These are phyloP conservation scores for Probaryconus sp. DNA, from an alignment of 1,140 invertebrate species.

Conservation along the genomic window DNA sequence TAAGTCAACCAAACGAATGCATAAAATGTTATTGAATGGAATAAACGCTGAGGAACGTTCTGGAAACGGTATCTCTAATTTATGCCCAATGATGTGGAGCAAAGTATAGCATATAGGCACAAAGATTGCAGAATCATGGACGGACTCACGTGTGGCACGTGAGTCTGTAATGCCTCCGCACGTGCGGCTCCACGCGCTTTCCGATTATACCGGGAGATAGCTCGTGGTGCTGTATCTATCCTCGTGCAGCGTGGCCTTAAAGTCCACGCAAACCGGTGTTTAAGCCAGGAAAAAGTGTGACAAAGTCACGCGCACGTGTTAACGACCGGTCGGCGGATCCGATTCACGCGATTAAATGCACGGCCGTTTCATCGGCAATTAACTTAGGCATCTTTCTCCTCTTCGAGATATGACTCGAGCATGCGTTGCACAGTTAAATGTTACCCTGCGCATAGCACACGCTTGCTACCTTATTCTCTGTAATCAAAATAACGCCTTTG, in stretches of 20 bases:
- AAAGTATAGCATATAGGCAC: constrained; percentile 63
- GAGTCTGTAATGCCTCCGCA: constrained; percentile 65
- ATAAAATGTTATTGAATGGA: neutral
- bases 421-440: constrained; percentile 21
- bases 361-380: constrained; percentile 63
- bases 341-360: constrained; percentile 67
- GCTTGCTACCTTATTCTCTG: too few relatives aligned
- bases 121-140: constrained; percentile 43
- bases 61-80: constrained; percentile 42
- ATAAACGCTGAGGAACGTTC: neutral
- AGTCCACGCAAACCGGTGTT: constrained; percentile 56
- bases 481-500: constrained; percentile 37
- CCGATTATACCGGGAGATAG: constrained; percentile 51
- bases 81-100: constrained; percentile 49
- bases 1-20: neutral
- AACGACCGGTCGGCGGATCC: constrained; percentile 51
- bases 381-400: constrained; percentile 43
- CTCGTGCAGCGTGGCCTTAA: constrained; percentile 42
- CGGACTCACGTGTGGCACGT: constrained; percentile 71
- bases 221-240: constrained; percentile 47
- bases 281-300: constrained; percentile 60
- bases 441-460: too few relatives aligned
- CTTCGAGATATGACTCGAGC: constrained; percentile 7
- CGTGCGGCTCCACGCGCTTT: constrained; percentile 63
- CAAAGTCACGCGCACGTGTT: constrained; percentile 68